A percentile compares a stretch with the other conserved stretches of the same genome.
phyloP scores from a whole-genome alignment of 2,113 vertebrate genomes.

The Tyto alba region DNA sequence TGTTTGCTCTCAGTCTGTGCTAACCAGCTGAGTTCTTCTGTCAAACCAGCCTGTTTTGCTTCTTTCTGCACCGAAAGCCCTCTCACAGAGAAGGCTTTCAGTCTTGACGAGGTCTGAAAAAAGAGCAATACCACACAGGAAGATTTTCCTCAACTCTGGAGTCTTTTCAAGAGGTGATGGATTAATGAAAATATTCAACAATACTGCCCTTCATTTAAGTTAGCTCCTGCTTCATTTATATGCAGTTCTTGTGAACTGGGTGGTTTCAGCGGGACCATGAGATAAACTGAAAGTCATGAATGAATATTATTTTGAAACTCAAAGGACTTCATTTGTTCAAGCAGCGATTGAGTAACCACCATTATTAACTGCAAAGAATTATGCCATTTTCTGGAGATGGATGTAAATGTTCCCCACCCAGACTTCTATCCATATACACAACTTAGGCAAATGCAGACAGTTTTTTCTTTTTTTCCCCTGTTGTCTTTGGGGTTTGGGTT shows the following conservation, averaged over 20 bases:
- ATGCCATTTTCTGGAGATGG: not conserved
- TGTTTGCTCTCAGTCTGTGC: not conserved
- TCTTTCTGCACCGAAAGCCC: not conserved
- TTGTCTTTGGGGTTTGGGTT: not conserved
- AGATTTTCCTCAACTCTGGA: conserved; percentile 10
- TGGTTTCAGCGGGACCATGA: conserved; percentile 1
- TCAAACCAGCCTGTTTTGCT: not conserved
- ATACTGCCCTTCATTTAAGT: conserved; percentile 7
- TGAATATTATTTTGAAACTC: conserved; percentile 13
- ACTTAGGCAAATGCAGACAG: not conserved
- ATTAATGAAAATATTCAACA: conserved; percentile 18
- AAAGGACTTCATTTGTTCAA: not conserved
- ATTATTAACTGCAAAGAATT: not conserved
- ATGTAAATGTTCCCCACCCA: not conserved
- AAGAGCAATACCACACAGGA: not conserved
- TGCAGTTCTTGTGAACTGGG: not conserved
- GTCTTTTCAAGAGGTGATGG: not conserved
- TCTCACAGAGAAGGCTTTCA: not conserved
- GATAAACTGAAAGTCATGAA: conserved; percentile 3
- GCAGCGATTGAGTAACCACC: not conserved
- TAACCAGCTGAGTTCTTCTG: not conserved
- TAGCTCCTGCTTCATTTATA: not conserved
- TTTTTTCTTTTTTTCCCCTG: not conserved
- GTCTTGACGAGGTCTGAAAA: not conserved
- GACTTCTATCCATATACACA: not conserved